Evolutionary conservation across 2,888 invertebrate genomes (phyloP), one percentile per base, ranked within the genome.

Genomic region (Clanis bilineata): DNA sequence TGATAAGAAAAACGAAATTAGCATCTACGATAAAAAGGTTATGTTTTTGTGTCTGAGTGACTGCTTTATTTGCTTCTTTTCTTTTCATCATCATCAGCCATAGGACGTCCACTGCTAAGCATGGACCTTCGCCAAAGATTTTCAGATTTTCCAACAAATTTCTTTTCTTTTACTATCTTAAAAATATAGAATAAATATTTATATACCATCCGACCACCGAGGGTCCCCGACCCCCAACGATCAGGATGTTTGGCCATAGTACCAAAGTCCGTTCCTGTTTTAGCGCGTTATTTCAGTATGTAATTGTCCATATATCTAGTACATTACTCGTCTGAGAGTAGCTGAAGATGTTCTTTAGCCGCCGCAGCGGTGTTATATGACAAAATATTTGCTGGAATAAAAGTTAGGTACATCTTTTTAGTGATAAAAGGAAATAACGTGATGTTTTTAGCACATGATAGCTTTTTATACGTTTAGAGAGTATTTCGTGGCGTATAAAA

Each of bases 301-400:
- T 51, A 28, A 32, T 32, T 51, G 51, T 51, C 51, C 51, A 51
- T 51, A 51, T 51, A 32, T 32, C 32, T 51, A 51, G 28, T 28
- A 51, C 28, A 32, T 51, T 28, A 51, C 51, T 51, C 18, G 51
- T 18, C 25, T 18, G 51, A 32, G 44, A 44, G 22, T 44, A 44
- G 51, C 51, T 51, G 10, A 32, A 51, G 51, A 51, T 28, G 32
- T 51, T 32, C 15, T n/a, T 28, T 18, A 21, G 45, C 10, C 7
- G 28, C 10, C 4, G 28, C 18, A 18, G 18, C 10, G 18, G 18
- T 51, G 2, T n/a, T 51, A 47, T 47, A 51, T 51, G 18, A 18
- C 18, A 10, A 32, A 51, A 51, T 7, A 51, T 28, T 51, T 44
- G 44, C 23, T 44, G 3, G 5, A 51, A 51, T 18, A 51, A 21